A percentile compares a stretch with the other conserved stretches of the same genome.
Evolutionary conservation across 2,888 invertebrate genomes (phyloP).

Genomic region (Oligia fasciuncula): DNA sequence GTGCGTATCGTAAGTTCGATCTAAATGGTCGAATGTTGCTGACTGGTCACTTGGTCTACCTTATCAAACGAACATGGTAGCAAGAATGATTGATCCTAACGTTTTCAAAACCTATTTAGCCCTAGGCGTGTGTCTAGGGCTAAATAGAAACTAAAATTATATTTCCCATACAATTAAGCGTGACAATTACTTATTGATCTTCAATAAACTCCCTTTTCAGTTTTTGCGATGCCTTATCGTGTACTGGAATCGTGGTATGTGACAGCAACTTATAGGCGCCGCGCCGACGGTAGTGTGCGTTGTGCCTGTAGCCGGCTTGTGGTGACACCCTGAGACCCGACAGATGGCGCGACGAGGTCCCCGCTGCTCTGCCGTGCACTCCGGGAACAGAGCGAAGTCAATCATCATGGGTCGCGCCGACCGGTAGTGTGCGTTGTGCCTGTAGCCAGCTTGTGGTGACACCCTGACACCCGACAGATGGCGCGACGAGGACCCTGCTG

Average conservation of each 20-base stretch:
- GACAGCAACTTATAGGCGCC: not conserved
- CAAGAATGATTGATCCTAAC: not conserved
- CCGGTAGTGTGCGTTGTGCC: too few relatives aligned
- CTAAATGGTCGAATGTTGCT: not conserved
- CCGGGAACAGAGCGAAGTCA: not conserved
- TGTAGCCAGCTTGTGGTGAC: not conserved
- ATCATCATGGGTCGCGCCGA: not conserved
- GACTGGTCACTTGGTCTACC: not conserved
- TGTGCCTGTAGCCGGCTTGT: not conserved
- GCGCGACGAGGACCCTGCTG: not conserved
- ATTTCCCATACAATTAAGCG: not conserved
- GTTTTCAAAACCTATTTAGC: not conserved
- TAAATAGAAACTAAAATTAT: too few relatives aligned
- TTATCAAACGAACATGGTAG: not conserved
- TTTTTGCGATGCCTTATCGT: not conserved
- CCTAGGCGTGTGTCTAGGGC: too few relatives aligned
- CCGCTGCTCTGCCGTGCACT: not conserved
- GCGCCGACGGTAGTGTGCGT: too few relatives aligned
- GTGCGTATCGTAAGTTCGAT: not conserved
- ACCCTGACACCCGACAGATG: not conserved
- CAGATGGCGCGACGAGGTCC: not conserved
- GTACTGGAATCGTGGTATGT: not conserved
- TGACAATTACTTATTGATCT: not conserved
- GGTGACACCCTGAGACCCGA: not conserved
- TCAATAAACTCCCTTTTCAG: not conserved